Evolutionary conservation across 2,113 vertebrate species (phyloP).

Genomic region (Trematocara stigmaticum): DNA sequence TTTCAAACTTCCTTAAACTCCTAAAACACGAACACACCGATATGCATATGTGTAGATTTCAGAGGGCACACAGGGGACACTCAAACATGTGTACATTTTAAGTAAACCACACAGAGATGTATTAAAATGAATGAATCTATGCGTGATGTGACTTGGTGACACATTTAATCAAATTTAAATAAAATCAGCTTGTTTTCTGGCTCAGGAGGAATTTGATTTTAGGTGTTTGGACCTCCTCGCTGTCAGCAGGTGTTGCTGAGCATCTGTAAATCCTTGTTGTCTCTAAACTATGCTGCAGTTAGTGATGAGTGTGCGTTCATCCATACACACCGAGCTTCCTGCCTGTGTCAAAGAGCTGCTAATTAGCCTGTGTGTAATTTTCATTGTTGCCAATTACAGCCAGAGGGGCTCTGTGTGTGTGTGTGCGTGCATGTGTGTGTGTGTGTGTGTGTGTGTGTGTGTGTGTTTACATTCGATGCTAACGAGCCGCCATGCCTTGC

Average conservation of each 20-base stretch:
- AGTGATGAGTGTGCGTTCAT: background rate
- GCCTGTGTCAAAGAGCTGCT: background rate
- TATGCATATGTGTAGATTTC: background rate
- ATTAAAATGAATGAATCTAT: background rate
- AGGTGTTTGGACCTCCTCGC: background rate
- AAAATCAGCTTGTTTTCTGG: background rate
- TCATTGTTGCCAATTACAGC: background rate
- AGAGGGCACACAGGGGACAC: background rate
- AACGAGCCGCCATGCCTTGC: background rate
- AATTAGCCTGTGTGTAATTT: background rate
- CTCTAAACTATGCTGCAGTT: background rate
- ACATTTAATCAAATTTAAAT: background rate
- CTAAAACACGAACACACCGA: background rate
- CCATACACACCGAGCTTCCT: background rate
- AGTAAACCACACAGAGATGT: background rate
- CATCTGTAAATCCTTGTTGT: background rate
- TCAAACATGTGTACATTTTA: background rate
- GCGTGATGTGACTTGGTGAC: background rate
- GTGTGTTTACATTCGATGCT: background rate
- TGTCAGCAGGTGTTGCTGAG: background rate
- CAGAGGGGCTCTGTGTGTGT: background rate
- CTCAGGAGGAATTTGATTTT: background rate
- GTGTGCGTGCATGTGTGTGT: rapidly evolving
- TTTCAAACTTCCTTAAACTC: background rate
- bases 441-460: background rate